These are phyloP conservation scores for Henricia sp. DNA, from an alignment of 53 echinoderm and acorn worm species.

Conservation along the genomic window DNA sequence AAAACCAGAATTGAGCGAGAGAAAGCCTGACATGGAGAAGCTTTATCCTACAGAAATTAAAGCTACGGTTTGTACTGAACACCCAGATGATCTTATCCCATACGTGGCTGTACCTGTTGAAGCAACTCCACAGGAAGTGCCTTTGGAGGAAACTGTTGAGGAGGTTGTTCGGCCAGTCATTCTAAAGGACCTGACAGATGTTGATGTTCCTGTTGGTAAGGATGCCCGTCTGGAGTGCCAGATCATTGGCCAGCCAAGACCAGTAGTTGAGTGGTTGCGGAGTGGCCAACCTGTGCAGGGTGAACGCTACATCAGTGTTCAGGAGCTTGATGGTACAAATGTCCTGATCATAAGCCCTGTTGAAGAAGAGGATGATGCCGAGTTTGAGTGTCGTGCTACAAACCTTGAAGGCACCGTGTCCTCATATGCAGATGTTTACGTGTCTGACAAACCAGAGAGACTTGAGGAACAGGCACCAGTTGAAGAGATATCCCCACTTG, in stretches of 20 bases:
- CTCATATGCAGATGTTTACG: constrained; percentile 76
- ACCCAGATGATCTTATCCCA: constrained; percentile 18
- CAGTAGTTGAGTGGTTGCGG: constrained; percentile 75
- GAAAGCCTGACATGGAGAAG: constrained; percentile 9
- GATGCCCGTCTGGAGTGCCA: constrained; percentile 75
- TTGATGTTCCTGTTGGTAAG: constrained; percentile 70
- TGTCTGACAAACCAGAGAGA: constrained; percentile 50
- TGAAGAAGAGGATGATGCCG: constrained; percentile 88
- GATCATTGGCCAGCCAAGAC: constrained; percentile 80
- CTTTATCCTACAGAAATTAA: constrained; percentile 27
- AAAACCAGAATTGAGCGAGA: constrained; percentile 17
- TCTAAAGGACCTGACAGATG: constrained; percentile 70
- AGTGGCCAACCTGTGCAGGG: constrained; percentile 74
- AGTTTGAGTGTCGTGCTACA: constrained; percentile 90
- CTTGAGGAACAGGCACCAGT: constrained; percentile 35
- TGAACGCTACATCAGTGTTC: constrained; percentile 70
- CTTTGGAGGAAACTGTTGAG: constrained; percentile 58
- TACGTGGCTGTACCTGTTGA: not conserved
- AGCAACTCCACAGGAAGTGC: constrained; percentile 40
- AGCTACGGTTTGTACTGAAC: constrained; percentile 3
- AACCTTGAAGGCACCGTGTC: constrained; percentile 87
- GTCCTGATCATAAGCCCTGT: constrained; percentile 81
- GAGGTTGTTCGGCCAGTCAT: constrained; percentile 56
- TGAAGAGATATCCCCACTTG: constrained; percentile 35
- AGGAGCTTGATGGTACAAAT: constrained; percentile 74